Evolutionary conservation across 2,888 invertebrate genomes (phyloP), one percentile per base, ranked within the genome.

Genomic region (Dexiosoma caninum): DNA sequence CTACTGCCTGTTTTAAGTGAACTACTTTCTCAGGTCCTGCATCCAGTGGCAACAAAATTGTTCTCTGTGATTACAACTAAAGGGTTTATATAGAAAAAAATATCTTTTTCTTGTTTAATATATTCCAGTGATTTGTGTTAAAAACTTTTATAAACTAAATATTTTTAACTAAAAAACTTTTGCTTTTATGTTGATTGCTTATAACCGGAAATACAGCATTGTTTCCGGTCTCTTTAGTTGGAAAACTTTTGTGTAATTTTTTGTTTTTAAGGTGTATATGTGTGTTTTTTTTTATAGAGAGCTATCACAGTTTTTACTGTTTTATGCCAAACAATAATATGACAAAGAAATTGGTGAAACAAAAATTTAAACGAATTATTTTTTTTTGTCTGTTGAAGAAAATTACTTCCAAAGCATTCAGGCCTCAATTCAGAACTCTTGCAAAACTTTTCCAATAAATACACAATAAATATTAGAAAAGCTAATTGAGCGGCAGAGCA

Each of bases 131-230:
- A 37, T 37, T 66, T 66, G 40, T 67, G 12, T 40, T 7, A 19
- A 30, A 30, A 53, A 40, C 23, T 16, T 6, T 10, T 16, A 35
- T 23, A n/a, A 21, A 42, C 6, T 1, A 16, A 35, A 44, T 21
- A 16, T 14, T 23, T 42, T 64, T 16, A 57, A 57, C 27, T 30
- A 49, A 57, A n/a, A n/a, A 59, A 59, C 9, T 30, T n/a, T 69
- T 35, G 44, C 53, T 60, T 42, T 69, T 19, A 35, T 51, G 49
- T 71, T 64, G 23, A 59, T 55, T 71, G 57, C 49, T 53, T 46
- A 55, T 40, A 64, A 71, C 49, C 46, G 70, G 77, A 78, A 49
- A 51, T 78, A 66, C 40, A 70, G 40, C 40, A 49, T 70, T 46
- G 70, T 42, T 49, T 77, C 77, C 70, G 46, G 62, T 42, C 69